Evolutionary conservation across 1,140 invertebrate species (phyloP).

Genomic region (Hypothenemus hampei): DNA sequence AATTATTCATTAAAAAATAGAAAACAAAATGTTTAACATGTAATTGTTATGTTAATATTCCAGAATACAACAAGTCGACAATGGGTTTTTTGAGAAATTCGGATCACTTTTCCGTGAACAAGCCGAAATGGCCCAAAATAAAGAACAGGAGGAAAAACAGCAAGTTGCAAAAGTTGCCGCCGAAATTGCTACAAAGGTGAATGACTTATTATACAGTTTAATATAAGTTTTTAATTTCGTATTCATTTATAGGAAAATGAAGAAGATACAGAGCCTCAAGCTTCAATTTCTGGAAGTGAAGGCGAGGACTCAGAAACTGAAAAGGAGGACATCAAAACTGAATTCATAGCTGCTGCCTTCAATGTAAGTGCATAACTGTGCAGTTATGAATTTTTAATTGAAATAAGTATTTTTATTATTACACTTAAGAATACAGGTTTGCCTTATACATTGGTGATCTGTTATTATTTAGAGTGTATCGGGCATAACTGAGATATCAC

Average conservation of each 20-base stretch:
- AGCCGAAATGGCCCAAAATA: constrained; percentile 31
- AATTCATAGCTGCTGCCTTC: constrained; percentile 59
- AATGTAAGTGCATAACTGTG: constrained; percentile 76
- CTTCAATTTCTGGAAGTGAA: constrained; percentile 38
- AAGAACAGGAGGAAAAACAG: constrained; percentile 42
- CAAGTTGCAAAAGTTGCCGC: constrained; percentile 43
- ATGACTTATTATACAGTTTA: neutral
- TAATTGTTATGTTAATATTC: too few species aligned
- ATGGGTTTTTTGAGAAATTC: constrained; percentile 75
- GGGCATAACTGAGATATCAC: too few species aligned
- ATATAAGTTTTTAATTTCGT: neutral
- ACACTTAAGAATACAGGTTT: too few species aligned
- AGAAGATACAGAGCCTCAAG: constrained; percentile 44
- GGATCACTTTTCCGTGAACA: constrained; percentile 67
- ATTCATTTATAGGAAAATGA: constrained; percentile 42
- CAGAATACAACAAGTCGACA: constrained; percentile 72
- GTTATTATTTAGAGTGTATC: too few species aligned
- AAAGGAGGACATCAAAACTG: constrained; percentile 51
- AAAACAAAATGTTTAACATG: too few species aligned
- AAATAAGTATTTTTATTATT: too few species aligned
- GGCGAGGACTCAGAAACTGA: constrained; percentile 50
- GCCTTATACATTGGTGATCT: too few species aligned
- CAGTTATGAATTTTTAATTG: too few species aligned
- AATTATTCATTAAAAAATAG: too few species aligned
- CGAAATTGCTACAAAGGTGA: constrained; percentile 27